Conservation (phyloP, 2,797 vertebrate genomes). For the Sebastes kiyomatsui region DNA sequence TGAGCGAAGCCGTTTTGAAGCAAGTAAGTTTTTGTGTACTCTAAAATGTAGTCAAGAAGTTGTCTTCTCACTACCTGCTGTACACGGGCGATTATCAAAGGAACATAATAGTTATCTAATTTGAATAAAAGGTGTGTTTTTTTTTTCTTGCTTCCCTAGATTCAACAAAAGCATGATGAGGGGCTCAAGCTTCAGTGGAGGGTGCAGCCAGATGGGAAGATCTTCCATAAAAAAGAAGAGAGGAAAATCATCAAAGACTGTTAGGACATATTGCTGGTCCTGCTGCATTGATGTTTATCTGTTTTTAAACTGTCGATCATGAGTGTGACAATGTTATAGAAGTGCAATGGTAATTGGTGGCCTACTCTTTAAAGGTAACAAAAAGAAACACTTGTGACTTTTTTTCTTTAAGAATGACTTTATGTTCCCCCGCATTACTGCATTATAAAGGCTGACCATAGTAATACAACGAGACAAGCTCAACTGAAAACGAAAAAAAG, state of each 20-base stretch:
- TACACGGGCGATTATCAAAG: too few relatives aligned
- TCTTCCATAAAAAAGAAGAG: constrained; percentile 16
- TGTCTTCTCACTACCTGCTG: neutral
- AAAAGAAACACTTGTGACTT: neutral
- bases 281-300: neutral
- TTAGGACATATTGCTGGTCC: neutral
- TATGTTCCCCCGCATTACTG: constrained; percentile 53
- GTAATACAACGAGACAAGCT: constrained; percentile 50
- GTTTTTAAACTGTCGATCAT: neutral
- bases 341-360: neutral
- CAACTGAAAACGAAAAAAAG: constrained; percentile 40
- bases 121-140: neutral
- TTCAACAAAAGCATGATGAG: neutral
- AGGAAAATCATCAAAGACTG: neutral
- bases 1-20: constrained; percentile 10
- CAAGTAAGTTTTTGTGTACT: constrained; percentile 11
- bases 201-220: constrained; percentile 17
- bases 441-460: constrained; percentile 65
- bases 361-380: neutral
- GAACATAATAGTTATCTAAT: neutral
- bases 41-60: neutral
- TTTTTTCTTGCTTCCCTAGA: constrained; percentile 1
- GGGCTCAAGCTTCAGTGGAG: constrained; percentile 19
- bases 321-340: neutral
- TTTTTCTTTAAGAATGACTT: constrained; percentile 64